Conservation (phyloP, 2,797 vertebrate species). For the Protosalanx chinensis region DNA sequence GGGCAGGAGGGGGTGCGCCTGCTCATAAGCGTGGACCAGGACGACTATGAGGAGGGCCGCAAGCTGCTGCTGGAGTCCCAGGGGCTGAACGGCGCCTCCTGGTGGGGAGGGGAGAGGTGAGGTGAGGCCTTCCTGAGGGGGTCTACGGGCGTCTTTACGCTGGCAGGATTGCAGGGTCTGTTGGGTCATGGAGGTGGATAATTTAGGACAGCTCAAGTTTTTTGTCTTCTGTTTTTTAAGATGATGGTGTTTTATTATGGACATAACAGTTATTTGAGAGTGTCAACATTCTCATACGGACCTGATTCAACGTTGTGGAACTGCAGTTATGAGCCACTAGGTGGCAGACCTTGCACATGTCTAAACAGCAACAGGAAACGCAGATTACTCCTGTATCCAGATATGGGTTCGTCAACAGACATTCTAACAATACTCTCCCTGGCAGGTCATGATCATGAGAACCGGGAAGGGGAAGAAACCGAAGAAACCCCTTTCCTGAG, state of each 20-base stretch:
- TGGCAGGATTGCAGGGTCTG: too few species aligned
- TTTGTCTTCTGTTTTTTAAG: not conserved
- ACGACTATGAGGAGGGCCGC: constrained; percentile 87
- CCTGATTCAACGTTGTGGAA: not conserved
- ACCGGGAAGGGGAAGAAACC: constrained; percentile 24
- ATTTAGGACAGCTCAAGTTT: not conserved
- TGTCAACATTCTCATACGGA: not conserved
- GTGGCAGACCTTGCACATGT: constrained; percentile 60
- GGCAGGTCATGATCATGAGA: constrained; percentile 50
- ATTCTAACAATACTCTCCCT: not conserved
- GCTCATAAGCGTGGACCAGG: constrained; percentile 90
- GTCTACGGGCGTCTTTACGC: too few species aligned
- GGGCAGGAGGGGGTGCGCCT: constrained; percentile 84
- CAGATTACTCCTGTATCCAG: not conserved
- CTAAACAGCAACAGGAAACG: constrained; percentile 3
- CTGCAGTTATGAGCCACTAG: constrained; percentile 55
- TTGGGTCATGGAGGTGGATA: too few species aligned
- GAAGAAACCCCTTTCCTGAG: constrained; percentile 19
- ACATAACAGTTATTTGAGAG: not conserved
- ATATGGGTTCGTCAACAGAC: not conserved
- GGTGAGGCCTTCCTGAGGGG: not conserved
- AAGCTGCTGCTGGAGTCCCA: constrained; percentile 65
- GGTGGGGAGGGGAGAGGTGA: constrained; percentile 34
- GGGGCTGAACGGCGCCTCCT: constrained; percentile 19
- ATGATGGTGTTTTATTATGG: not conserved